A percentile compares a stretch with the other conserved stretches of the same genome.
phyloP scores from a whole-genome alignment of 2,113 vertebrate species.

The Raja brachyura region DNA sequence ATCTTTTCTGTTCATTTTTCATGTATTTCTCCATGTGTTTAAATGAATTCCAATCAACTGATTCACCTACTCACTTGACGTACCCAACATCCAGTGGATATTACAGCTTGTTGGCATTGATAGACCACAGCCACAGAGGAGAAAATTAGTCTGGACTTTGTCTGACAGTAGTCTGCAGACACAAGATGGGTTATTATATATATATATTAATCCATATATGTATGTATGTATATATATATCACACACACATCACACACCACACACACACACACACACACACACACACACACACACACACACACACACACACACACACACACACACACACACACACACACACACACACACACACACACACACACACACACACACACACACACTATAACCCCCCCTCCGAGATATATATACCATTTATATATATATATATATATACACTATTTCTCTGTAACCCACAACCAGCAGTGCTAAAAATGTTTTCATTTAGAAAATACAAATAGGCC shows the following conservation, averaged over 20 bases:
- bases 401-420: too few relatives aligned
- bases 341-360: too few relatives aligned
- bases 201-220: too few relatives aligned
- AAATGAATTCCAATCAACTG: not conserved
- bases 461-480: not conserved
- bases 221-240: too few relatives aligned
- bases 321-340: too few relatives aligned
- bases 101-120: not conserved
- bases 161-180: not conserved
- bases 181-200: not conserved
- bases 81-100: not conserved
- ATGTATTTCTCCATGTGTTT: not conserved
- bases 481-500: not conserved
- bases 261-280: too few relatives aligned
- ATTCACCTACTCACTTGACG: not conserved
- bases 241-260: too few relatives aligned
- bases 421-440: not conserved
- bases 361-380: too few relatives aligned
- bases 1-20: not conserved
- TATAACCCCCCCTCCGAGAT: too few relatives aligned
- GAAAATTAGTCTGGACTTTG: not conserved
- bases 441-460: not conserved
- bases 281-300: too few relatives aligned
- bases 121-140: not conserved
- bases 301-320: too few relatives aligned